Evolutionary conservation across 1,140 invertebrate species (phyloP), one percentile per base, ranked within the genome.

Genomic region (Fopius arisanus): DNA sequence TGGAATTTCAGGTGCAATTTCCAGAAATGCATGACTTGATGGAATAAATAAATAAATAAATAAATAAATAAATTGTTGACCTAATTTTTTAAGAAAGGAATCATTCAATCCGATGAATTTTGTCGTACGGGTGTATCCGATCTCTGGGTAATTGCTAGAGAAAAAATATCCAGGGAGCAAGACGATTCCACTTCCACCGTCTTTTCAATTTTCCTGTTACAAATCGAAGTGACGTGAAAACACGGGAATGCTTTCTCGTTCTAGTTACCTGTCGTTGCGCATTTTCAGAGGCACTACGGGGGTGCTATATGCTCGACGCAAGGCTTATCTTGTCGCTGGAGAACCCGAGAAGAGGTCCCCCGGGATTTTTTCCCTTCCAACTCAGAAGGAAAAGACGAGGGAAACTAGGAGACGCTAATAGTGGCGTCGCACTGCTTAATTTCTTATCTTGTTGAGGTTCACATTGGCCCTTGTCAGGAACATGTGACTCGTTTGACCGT

Each of bases 361-460:
- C 2, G 66, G n/a, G 66, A 37, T 21, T 10, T 40, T 21, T 37
- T 29, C 28, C 26, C 12, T 10, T 29, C 14, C 63, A 6, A 12
- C 31, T 23, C 37, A 40, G 37, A 26, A 67, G 9, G 31, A 67
- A 40, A 40, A 40, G 16, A 40, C 66, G 21, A 41, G 37, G 14
- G 37, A 26, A 26, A 67, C 21, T 26, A 28, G 33, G 31, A 21
- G 37, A n/a, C 10, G 7, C 29, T 40, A 33, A 62, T 41, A 54
- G 43, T 28, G 43, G 28, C 28, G 37, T 31, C 37, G 16, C 26
- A n/a, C 7, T 28, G 19, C 80, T 86, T 85, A 87, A 86, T 84
- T 82, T 74, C 83, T 87, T 87, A 86, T 87, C 86, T 85, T 86
- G 84, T 86, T 82, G 83, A 82, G 78, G 41, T 9, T 67, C 65